Conservation (phyloP, 2,888 invertebrate species). For the Macrosoma leucophasiata region DNA sequence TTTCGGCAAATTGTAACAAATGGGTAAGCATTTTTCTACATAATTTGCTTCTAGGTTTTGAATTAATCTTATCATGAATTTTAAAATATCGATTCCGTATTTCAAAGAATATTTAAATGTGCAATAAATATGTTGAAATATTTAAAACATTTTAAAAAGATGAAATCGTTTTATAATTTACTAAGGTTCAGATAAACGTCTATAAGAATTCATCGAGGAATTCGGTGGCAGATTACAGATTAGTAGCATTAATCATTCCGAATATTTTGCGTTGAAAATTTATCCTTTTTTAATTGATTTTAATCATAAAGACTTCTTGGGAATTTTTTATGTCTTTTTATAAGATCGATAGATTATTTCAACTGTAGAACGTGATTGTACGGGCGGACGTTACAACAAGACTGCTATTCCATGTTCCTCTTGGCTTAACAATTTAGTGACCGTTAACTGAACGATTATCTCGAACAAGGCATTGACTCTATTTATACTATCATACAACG, state of each 20-base stretch:
- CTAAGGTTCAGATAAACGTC: constrained; percentile 44
- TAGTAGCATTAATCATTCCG: constrained; percentile 55
- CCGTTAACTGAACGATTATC: constrained; percentile 35
- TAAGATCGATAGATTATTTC: no score
- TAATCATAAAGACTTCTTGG: constrained; percentile 45
- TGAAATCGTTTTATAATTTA: constrained; percentile 42
- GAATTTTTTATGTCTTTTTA: constrained; percentile 23
- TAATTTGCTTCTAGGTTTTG: constrained; percentile 11
- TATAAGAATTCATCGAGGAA: constrained; percentile 43
- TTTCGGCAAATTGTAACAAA: constrained; percentile 24
- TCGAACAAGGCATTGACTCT: constrained; percentile 36
- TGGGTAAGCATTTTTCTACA: constrained; percentile 29
- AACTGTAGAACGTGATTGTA: no score
- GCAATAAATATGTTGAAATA: constrained; percentile 17
- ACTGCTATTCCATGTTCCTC: constrained; percentile 14
- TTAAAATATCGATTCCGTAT: constrained; percentile 18
- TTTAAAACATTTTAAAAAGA: constrained; percentile 27
- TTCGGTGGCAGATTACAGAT: constrained; percentile 71
- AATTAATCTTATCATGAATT: no score
- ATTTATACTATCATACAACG: constrained; percentile 35
- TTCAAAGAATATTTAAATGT: constrained; percentile 4
- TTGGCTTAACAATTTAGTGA: constrained; percentile 25
- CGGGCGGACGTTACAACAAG: no score
- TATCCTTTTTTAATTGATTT: constrained; percentile 47
- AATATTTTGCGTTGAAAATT: constrained; percentile 53